Conservation (phyloP, 2,113 vertebrate genomes). For the Pungitius pungitius region DNA sequence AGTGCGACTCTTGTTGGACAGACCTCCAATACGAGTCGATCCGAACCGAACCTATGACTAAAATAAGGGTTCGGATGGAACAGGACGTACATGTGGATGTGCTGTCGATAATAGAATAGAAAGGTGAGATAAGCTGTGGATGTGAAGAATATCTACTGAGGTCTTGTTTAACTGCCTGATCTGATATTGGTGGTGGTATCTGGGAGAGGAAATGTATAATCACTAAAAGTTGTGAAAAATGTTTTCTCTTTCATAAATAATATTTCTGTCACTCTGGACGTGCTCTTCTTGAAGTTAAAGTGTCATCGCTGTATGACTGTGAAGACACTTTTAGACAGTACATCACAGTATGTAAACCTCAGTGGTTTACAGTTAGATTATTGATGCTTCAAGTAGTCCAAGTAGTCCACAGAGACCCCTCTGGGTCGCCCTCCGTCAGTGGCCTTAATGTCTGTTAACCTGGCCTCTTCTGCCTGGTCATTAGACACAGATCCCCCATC, state of each 20-base stretch:
- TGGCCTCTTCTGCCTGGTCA: conserved; percentile 60
- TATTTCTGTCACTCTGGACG: not conserved
- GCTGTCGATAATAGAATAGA: no score
- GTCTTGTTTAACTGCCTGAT: conserved; percentile 19
- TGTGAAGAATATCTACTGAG: conserved; percentile 14
- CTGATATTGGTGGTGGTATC: not conserved
- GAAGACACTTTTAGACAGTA: not conserved
- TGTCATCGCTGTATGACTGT: not conserved
- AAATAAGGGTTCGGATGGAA: conserved; percentile 52
- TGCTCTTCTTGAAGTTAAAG: not conserved
- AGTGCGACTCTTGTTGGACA: conserved; percentile 42
- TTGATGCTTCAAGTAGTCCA: not conserved
- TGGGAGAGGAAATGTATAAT: not conserved
- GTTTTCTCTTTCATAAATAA: conserved; percentile 4
- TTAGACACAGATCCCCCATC: conserved; percentile 75
- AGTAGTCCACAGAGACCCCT: conserved; percentile 2
- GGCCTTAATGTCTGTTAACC: conserved; percentile 50
- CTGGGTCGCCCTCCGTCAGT: not conserved
- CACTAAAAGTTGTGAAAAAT: not conserved
- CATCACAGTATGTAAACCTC: conserved; percentile 3
- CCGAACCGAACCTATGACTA: conserved; percentile 52
- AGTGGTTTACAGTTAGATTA: conserved; percentile 12
- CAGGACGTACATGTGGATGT: conserved; percentile 2
- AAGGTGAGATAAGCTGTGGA: no score
- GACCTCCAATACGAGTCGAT: conserved; percentile 46